phyloP scores from a whole-genome alignment of 1,140 invertebrate genomes.

The Plutomurus gul region DNA sequence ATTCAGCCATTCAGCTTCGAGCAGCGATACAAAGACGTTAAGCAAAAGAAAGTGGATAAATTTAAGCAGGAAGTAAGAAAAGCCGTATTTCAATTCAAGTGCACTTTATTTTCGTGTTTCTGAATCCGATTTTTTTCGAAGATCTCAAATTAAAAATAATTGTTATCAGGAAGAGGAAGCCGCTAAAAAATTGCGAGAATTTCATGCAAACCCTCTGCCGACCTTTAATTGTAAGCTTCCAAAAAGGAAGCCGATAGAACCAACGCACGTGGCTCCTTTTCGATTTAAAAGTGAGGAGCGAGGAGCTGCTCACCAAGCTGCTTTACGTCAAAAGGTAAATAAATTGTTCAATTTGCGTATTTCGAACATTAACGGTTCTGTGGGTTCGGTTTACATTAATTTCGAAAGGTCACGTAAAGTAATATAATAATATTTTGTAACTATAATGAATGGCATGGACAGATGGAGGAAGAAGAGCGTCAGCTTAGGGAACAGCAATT shows the following conservation, averaged over 20 bases:
- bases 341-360: not conserved
- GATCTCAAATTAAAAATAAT: not conserved
- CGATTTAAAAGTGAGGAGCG: constrained; percentile 58
- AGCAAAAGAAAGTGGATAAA: constrained; percentile 62
- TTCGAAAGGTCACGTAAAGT: no score
- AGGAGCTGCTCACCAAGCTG: constrained; percentile 56
- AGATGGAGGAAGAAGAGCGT: constrained; percentile 51
- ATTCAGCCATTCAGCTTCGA: constrained; percentile 64
- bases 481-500: constrained; percentile 53
- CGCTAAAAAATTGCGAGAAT: constrained; percentile 53
- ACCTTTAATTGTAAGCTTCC: constrained; percentile 56
- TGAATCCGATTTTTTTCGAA: not conserved
- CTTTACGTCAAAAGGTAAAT: constrained; percentile 50
- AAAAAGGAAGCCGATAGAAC: constrained; percentile 54
- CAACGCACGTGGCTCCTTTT: constrained; percentile 58
- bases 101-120: not conserved
- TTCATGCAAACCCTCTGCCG: constrained; percentile 63
- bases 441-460: not conserved
- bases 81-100: not conserved
- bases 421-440: not conserved
- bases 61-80: constrained; percentile 58
- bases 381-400: no score
- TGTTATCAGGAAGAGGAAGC: not conserved
- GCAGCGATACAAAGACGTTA: constrained; percentile 58
- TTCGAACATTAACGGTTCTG: not conserved